Evolutionary conservation across 2,113 vertebrate genomes (phyloP), one percentile per base, ranked within the genome.

Genomic region (Sprattus sprattus): DNA sequence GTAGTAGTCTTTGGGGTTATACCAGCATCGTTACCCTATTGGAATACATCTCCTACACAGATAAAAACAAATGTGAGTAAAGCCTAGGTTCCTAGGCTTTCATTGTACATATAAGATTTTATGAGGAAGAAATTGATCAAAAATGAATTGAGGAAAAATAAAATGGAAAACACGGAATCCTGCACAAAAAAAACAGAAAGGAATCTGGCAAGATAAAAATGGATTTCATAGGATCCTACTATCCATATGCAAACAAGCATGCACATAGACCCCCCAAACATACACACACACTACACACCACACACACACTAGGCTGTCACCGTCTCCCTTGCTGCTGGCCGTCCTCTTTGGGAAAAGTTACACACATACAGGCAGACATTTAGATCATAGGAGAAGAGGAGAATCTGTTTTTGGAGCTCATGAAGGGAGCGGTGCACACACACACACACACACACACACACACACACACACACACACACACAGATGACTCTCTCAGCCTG

Each of bases 261-360:
- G 52, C 81, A 81, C 85, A 83, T 44, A 50, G 25, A 78, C 28
- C 28, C 28, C 32, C 28, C 54, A 18, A 16, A 83, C 82, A 45
- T 2, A 57, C 82, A 67, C 57, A 84, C 83, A 75, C 64, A 67
- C n/a, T 20, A 64, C 57, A n/a, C 22, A 64, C 18, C 18, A 13
- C 64, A 71, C 1, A 15, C 6, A 20, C 4, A 6, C 54, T 22
- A 22, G 18, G 18, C 6, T 60, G 54, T 60, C 18, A 60, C 54
- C 6, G 54, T 18, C 47, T 80, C 64, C 80, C 87, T 86, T 87
- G 85, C 85, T 75, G 86, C 67, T 80, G 54, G 45, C 83, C 83
- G 78, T 84, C 86, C 84, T 57, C 54, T 86, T 52, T 85, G 81
- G 85, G 84, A 75, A 85, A 83, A 85, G 82, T 49, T 71, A 71